phyloP scores from a whole-genome alignment of 2,888 invertebrate species.

The Stenolophus ochropezus region DNA sequence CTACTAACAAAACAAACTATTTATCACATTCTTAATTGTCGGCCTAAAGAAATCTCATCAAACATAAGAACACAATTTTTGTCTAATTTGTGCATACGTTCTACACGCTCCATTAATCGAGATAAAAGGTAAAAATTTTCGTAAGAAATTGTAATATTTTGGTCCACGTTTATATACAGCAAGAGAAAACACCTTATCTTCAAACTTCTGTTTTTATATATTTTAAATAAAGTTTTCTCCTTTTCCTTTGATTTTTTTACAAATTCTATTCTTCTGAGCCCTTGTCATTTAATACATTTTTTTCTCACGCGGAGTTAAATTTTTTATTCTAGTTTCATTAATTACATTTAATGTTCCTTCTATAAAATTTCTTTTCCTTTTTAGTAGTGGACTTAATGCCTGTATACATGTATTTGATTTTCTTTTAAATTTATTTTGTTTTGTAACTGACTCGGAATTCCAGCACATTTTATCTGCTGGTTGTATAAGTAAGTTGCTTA shows the following conservation, averaged over 20 bases:
- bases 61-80: background rate
- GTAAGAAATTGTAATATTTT: constrained; percentile 29
- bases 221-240: background rate
- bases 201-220: background rate
- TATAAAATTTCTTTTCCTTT: background rate
- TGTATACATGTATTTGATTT: too few species aligned
- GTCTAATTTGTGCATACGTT: constrained; percentile 11
- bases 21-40: too few species aligned
- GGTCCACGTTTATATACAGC: constrained; percentile 33
- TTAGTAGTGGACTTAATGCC: background rate
- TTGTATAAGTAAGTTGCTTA: background rate
- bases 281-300: background rate
- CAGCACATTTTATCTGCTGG: background rate
- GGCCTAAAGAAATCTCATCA: constrained; percentile 5
- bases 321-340: background rate
- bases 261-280: background rate
- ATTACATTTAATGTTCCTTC: background rate
- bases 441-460: background rate
- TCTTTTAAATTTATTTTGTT: background rate
- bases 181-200: constrained; percentile 35
- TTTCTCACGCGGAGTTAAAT: background rate
- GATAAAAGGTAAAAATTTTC: constrained; percentile 18
- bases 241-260: background rate
- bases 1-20: too few species aligned
- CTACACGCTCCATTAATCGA: background rate